Base-by-base conservation (phyloP, 1,140 invertebrate genomes). In the Limonius californicus region DNA sequence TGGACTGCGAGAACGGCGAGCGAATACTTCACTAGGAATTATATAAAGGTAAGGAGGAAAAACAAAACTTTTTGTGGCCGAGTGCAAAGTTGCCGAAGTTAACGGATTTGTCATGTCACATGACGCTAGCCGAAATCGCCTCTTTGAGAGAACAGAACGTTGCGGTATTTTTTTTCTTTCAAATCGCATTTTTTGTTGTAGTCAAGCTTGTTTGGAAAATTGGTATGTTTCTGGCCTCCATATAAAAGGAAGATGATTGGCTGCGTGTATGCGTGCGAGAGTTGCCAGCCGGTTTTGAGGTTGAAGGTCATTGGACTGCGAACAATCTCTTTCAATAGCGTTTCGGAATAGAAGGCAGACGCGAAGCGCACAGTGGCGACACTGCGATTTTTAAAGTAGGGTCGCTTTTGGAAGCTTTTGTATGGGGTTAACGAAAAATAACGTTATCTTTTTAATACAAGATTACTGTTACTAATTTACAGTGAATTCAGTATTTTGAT, bases 251-350 rank as follows among this genome's bases (percentile, higher is more conserved):
- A 27, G 23, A 27, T 27, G 23, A 27, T 27, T 27, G 23, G 23
- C 23, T 3, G 23, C 23, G 9, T 27, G 23, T 27, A 9, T 27
- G 23, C 9, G 23, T n/a, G 11, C 11, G 35, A 6, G 35, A 39
- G n/a, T 39, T 39, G 35, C 35, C 35, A 39, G 35, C 35, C 35
- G 35, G n/a, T 39, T 39, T 39, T 39, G 35, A 39, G 35, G 35
- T 39, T 39, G 35, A 39, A 39, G 35, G 35, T 39, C 35, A 39
- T 39, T 39, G 35, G 35, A 39, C 35, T 39, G 35, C 35, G 8
- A 14, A 39, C 35, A 39, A 39, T 39, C 35, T 39, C 35, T 39
- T 39, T 39, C 35, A 39, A 39, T 39, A 39, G n/a, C n/a, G 35
- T 39, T 39, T 12, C 2, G n/a, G 11, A 39, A 6, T 6, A 12